These are phyloP conservation scores for Ascidia mentula DNA, from an alignment of 23 tunicate genomes.

Conservation along the genomic window DNA sequence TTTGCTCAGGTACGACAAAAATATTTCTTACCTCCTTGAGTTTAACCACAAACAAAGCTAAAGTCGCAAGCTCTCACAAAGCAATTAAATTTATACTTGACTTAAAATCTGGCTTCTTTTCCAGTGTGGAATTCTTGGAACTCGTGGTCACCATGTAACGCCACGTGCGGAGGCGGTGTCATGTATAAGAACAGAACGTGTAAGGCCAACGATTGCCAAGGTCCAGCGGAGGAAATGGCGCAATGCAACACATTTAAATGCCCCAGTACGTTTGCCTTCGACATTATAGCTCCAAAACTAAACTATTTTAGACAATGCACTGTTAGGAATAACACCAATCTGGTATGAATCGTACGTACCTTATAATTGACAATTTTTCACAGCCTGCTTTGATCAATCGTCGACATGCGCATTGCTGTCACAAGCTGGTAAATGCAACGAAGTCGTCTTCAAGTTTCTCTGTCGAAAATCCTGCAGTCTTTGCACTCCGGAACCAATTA, in stretches of 20 bases:
- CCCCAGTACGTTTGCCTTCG: constrained; percentile 30
- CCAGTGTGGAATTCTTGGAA: constrained; percentile 49
- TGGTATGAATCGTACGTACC: not conserved
- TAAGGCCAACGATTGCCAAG: constrained; percentile 7
- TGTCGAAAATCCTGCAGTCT: constrained; percentile 69
- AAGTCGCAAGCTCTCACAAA: no score
- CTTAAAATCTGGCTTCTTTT: no score
- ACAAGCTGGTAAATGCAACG: constrained; percentile 33
- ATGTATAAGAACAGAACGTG: constrained; percentile 40
- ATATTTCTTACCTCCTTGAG: no score
- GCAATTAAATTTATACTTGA: no score
- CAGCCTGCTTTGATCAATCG: constrained; percentile 40
- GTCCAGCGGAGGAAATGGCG: constrained; percentile 5
- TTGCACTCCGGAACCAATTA: constrained; percentile 30
- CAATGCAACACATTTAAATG: constrained; percentile 33
- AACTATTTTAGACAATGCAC: no score
- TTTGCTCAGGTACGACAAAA: constrained; percentile 33
- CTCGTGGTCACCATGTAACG: constrained; percentile 50
- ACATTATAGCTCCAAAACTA: no score
- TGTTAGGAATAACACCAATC: not conserved
- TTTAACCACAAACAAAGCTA: no score
- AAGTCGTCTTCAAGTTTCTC: constrained; percentile 30
- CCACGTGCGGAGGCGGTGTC: constrained; percentile 41
- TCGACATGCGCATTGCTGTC: constrained; percentile 21
- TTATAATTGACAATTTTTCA: not conserved